Percentiles rank a stretch among this genome's conserved stretches.
These are phyloP conservation scores for Indri indri DNA, from an alignment of 2,113 vertebrate genomes.

Conservation along the genomic window DNA sequence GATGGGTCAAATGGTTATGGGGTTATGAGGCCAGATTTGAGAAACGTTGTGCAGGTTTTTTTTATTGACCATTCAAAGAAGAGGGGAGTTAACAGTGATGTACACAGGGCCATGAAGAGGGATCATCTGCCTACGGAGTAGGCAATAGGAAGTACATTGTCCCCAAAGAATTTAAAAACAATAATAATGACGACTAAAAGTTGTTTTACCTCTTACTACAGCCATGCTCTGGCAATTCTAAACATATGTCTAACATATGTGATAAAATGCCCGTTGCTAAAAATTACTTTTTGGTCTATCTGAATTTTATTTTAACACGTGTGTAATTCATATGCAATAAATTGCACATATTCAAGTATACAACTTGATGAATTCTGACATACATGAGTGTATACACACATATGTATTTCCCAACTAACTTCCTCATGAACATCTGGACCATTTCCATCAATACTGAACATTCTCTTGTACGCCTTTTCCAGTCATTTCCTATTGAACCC, in stretches of 20 bases:
- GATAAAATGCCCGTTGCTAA: neutral
- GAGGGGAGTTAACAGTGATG: too few relatives aligned
- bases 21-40: neutral
- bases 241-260: neutral
- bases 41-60: too few relatives aligned
- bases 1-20: neutral
- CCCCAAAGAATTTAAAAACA: neutral
- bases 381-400: too few relatives aligned
- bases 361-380: neutral
- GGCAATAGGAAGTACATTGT: neutral
- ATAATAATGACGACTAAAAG: neutral
- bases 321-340: neutral
- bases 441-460: neutral
- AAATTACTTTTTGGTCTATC: neutral
- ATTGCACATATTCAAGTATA: neutral
- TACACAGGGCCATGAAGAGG: too few relatives aligned
- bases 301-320: neutral
- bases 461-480: neutral
- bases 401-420: too few relatives aligned
- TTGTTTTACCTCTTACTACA: neutral
- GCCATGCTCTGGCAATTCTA: neutral
- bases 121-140: neutral
- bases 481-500: neutral
- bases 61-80: neutral
- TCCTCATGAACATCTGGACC: too few relatives aligned